These are phyloP conservation scores for Masticophis lateralis DNA, from an alignment of 2,797 vertebrate genomes.

Conservation along the genomic window DNA sequence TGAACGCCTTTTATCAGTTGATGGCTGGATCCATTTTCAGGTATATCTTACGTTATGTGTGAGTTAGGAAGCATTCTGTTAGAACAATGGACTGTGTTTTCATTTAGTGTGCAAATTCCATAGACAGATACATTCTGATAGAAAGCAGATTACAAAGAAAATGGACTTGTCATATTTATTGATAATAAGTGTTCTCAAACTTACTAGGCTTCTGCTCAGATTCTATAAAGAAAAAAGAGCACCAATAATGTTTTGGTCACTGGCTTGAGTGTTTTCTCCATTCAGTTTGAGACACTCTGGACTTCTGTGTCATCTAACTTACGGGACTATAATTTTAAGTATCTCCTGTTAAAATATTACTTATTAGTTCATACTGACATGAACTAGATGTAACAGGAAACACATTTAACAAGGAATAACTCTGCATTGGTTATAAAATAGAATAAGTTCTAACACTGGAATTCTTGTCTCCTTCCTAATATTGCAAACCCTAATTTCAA, in stretches of 20 bases:
- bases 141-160: neutral
- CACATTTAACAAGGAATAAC: neutral
- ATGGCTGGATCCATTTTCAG: constrained; percentile 97
- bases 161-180: neutral
- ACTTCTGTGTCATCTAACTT: neutral
- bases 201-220: neutral
- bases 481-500: neutral
- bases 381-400: neutral
- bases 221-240: neutral
- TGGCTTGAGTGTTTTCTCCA: neutral
- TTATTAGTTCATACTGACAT: neutral
- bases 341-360: neutral
- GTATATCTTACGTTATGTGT: constrained; percentile 58
- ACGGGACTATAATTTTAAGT: neutral
- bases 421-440: neutral
- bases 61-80: neutral
- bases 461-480: neutral
- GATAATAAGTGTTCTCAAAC: neutral
- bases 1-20: constrained; percentile 88
- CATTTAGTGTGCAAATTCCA: neutral
- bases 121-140: neutral
- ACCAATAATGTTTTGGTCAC: neutral
- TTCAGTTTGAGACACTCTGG: neutral
- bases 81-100: neutral
- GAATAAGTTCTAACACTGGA: neutral